Evolutionary conservation across 2,888 invertebrate species (phyloP), one percentile per base, ranked within the genome.

Genomic region (Lottia gigantea): DNA sequence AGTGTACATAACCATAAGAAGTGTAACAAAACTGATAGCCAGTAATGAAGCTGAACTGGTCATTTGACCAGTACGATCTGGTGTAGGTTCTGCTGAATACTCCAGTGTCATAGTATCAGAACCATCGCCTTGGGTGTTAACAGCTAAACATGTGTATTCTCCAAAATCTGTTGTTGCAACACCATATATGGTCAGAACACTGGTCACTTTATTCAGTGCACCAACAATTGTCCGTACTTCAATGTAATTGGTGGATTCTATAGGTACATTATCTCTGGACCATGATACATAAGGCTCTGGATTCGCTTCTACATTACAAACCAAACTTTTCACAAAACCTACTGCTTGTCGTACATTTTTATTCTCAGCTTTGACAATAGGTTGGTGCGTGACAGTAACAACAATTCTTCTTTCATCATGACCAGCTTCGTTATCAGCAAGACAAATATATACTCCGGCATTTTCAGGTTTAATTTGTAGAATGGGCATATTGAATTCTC

Each of bases 361-460:
- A 2, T 71, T 65, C 4, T 62, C 71, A 14, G 78, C 74, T 1
- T 64, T 62, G 26, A 81, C 71, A 15, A 69, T 66, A 0, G 85
- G 85, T n/a, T 76, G 71, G 70, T 82, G 83, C 83, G 73, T 75
- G 16, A 85, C 79, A 46, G 76, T 74, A 4, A 85, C 71, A 25
- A 73, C 67, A 14, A 85, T 80, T 45, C 75, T 68, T 65, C 85
- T 74, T 19, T 69, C 55, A 66, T 83, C 83, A 47, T 62, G 64
- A 11, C 85, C 85, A 15, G 83, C 82, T n/a, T 75, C 76, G 66
- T 85, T 85, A 46, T 66, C 62, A 23, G 84, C 83, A 8, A 75
- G 75, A 75, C 85, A 85, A 62, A 82, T 82, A 73, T 84, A 85
- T 8, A 76, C 74, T 6, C 85, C 85, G 62, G 79, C 76, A 69